phyloP scores from a whole-genome alignment of 2,797 vertebrate species.

The Premnoplex brunnescens region DNA sequence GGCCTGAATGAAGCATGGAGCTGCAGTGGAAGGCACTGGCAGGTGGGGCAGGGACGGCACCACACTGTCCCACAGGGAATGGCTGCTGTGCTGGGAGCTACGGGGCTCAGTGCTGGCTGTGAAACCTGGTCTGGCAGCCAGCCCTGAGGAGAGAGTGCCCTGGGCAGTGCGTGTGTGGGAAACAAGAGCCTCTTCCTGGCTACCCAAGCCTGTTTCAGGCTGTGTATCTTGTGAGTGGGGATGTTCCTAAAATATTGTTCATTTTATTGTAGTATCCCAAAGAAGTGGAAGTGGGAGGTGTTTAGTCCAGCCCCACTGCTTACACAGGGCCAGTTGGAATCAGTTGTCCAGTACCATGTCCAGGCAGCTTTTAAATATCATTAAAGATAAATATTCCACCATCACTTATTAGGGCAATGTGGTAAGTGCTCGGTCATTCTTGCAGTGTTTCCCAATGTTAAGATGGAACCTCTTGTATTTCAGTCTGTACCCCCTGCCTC shows the following conservation, averaged over 20 bases:
- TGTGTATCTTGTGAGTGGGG: background rate
- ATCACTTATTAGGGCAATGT: too few relatives aligned
- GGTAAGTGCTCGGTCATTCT: rapidly evolving
- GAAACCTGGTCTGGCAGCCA: too few relatives aligned
- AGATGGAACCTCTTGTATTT: rapidly evolving
- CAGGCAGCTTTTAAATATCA: background rate
- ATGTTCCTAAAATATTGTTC: background rate
- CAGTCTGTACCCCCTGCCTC: background rate
- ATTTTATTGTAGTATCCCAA: too few relatives aligned
- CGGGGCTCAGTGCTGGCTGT: background rate
- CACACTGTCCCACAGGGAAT: background rate
- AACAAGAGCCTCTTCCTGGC: rapidly evolving
- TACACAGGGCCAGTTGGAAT: background rate
- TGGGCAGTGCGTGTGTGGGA: too few relatives aligned
- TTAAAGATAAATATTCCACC: background rate
- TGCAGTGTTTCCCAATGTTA: background rate
- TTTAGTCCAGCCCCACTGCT: background rate
- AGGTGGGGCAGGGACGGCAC: background rate
- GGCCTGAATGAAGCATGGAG: too few relatives aligned
- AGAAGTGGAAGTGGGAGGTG: background rate
- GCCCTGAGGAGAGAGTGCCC: background rate
- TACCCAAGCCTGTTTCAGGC: background rate
- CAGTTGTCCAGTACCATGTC: rapidly evolving
- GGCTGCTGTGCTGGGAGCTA: background rate
- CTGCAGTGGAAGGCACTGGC: background rate